Percentiles rank a stretch among this genome's conserved stretches.
Conservation (phyloP, 92 coral and sea anemone genomes). For the Pocillopora grandis region DNA sequence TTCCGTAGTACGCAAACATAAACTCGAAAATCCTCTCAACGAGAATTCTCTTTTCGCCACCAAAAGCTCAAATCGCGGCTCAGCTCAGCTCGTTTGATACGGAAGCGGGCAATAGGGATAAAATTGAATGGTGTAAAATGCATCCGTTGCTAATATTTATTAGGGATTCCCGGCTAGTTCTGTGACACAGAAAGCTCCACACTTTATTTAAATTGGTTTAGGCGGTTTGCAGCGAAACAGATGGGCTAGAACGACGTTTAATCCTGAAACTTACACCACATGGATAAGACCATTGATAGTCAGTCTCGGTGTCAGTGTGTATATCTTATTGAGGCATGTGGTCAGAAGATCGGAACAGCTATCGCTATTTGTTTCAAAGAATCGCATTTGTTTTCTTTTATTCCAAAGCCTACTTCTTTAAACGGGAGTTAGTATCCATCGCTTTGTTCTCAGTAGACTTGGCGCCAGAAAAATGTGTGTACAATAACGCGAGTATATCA, state of each 20-base stretch:
- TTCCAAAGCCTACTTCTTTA: constrained; percentile 4
- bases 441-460: constrained; percentile 1
- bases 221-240: constrained; percentile 71
- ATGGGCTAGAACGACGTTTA: constrained; percentile 75
- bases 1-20: constrained; percentile 11
- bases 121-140: constrained; percentile 51
- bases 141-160: constrained; percentile 26
- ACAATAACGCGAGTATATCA: constrained; percentile 14
- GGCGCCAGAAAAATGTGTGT: constrained; percentile 15
- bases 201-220: constrained; percentile 72
- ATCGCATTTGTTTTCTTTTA: constrained; percentile 28
- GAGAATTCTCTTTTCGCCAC: constrained; percentile 26
- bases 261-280: constrained; percentile 84
- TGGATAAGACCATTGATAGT: constrained; percentile 70
- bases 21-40: constrained; percentile 42
- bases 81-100: constrained; percentile 62
- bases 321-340: constrained; percentile 62
- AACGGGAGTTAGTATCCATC: constrained; percentile 10
- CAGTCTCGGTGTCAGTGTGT: constrained; percentile 52
- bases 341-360: constrained; percentile 49
- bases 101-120: constrained; percentile 77
- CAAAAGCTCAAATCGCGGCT: constrained; percentile 46
- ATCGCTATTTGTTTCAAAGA: constrained; percentile 40
- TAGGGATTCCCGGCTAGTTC: constrained; percentile 56
- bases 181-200: constrained; percentile 59